Evolutionary conservation across 2,113 vertebrate genomes (phyloP).

Genomic region (Sula dactylatra): DNA sequence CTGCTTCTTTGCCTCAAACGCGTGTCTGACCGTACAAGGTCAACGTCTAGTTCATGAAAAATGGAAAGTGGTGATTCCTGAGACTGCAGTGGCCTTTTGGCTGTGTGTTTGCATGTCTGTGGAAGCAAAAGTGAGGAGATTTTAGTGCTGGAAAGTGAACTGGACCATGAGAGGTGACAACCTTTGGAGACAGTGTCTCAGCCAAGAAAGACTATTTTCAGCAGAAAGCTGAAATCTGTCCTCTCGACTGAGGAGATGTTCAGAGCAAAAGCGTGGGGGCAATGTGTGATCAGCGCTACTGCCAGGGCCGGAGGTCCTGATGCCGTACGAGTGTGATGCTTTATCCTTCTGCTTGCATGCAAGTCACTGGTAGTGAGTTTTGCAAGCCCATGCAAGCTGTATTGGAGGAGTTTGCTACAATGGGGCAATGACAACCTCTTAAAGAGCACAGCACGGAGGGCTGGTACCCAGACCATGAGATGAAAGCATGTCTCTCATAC

Average conservation of each 20-base stretch:
- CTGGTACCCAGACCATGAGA: not conserved
- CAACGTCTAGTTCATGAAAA: not conserved
- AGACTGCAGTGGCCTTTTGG: conserved; percentile 59
- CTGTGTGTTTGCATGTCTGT: conserved; percentile 5
- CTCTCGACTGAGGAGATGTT: not conserved
- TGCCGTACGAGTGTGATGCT: not conserved
- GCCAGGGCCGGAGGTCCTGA: not conserved
- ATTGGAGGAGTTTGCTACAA: not conserved
- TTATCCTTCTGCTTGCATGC: not conserved
- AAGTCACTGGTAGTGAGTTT: not conserved
- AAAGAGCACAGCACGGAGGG: conserved; percentile 15
- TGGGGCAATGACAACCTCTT: not conserved
- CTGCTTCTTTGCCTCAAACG: not conserved
- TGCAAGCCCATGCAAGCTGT: conserved; percentile 14
- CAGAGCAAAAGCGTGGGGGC: not conserved
- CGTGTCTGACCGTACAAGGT: not conserved
- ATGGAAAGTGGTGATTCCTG: conserved; percentile 58
- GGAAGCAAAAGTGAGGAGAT: conserved; percentile 19
- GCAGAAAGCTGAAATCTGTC: not conserved
- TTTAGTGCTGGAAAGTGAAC: conserved; percentile 13
- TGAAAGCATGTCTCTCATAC: not conserved
- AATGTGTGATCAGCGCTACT: not conserved
- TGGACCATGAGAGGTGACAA: not conserved
- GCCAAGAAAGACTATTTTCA: conserved; percentile 6
- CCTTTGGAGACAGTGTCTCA: not conserved